Percentiles rank a stretch among this genome's conserved stretches.
Conservation (phyloP, 2,797 vertebrate species). For the Sebastolobus alascanus region DNA sequence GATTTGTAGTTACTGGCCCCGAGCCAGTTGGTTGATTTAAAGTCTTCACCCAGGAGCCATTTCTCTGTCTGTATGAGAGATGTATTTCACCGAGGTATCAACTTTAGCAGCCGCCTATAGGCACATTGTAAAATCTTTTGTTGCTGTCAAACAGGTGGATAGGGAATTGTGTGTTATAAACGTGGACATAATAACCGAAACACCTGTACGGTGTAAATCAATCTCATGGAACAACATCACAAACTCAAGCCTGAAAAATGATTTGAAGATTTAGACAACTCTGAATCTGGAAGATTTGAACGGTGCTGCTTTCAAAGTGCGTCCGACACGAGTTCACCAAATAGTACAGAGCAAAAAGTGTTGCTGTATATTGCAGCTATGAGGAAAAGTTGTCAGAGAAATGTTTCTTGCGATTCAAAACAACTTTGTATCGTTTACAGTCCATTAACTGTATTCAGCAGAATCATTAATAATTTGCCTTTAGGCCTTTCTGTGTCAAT, state of each 20-base stretch:
- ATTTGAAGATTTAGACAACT: neutral
- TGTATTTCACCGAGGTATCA: slow-evolving; percentile 44
- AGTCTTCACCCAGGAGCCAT: slow-evolving; percentile 43
- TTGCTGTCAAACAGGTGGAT: slow-evolving; percentile 27
- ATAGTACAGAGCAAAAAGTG: neutral
- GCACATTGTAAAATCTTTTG: slow-evolving; percentile 37
- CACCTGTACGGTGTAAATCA: slow-evolving; percentile 17
- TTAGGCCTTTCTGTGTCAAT: slow-evolving; percentile 72
- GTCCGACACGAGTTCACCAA: neutral
- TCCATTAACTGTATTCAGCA: slow-evolving; percentile 75
- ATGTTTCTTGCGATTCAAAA: slow-evolving; percentile 58
- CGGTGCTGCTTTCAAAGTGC: neutral
- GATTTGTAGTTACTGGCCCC: slow-evolving; percentile 22
- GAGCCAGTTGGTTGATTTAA: slow-evolving; percentile 46
- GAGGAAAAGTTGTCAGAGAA: slow-evolving; percentile 46
- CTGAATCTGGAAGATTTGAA: neutral
- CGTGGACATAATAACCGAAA: slow-evolving; percentile 34
- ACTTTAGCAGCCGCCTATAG: slow-evolving; percentile 35
- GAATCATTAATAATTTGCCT: slow-evolving; percentile 77
- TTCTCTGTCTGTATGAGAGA: slow-evolving; percentile 58
- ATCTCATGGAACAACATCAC: neutral
- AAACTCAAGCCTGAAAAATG: slow-evolving; percentile 12
- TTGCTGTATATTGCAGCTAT: slow-evolving; percentile 15
- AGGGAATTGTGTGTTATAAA: slow-evolving; percentile 9
- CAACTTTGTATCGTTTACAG: slow-evolving; percentile 70